Conservation (phyloP, 2,888 invertebrate genomes). For the Scaptomyza caliginosa region DNA sequence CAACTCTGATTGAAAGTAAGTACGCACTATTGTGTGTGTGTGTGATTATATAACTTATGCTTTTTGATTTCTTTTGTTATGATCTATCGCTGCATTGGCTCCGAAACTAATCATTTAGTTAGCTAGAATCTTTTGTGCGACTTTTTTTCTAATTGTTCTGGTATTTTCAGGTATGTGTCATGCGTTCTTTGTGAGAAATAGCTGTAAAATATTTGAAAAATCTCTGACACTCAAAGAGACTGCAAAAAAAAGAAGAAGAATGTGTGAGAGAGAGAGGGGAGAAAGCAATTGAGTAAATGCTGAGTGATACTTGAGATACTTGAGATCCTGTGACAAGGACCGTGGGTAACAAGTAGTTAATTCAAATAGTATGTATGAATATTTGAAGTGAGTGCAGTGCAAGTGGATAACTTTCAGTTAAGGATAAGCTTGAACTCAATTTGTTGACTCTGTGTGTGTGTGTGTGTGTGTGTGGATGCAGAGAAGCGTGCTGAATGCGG, state of each 20-base stretch:
- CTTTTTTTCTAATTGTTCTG: too few relatives aligned
- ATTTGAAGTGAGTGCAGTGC: conserved; percentile 1
- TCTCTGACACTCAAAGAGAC: background rate
- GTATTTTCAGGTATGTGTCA: background rate
- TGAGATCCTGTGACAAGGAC: too few relatives aligned
- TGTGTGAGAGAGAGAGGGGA: too few relatives aligned
- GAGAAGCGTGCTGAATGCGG: conserved; percentile 69
- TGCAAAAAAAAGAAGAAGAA: too few relatives aligned
- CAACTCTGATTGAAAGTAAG: conserved; percentile 55
- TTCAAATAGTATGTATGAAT: conserved; percentile 1
- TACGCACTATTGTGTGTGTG: background rate
- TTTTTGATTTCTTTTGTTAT: too few relatives aligned
- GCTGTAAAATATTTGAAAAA: background rate
- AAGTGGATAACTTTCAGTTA: conserved; percentile 11
- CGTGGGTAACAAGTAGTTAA: background rate
- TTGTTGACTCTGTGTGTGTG: conserved; percentile 9
- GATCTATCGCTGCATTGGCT: too few relatives aligned
- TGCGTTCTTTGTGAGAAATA: background rate
- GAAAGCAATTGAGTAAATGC: background rate
- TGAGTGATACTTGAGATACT: background rate
- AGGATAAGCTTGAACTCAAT: conserved; percentile 24
- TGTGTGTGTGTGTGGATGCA: conserved; percentile 13
- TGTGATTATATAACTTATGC: too few relatives aligned
- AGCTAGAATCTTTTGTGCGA: too few relatives aligned
- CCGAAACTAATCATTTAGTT: too few relatives aligned